Conservation (phyloP, 2,797 vertebrate genomes). For the Squalus acanthias region DNA sequence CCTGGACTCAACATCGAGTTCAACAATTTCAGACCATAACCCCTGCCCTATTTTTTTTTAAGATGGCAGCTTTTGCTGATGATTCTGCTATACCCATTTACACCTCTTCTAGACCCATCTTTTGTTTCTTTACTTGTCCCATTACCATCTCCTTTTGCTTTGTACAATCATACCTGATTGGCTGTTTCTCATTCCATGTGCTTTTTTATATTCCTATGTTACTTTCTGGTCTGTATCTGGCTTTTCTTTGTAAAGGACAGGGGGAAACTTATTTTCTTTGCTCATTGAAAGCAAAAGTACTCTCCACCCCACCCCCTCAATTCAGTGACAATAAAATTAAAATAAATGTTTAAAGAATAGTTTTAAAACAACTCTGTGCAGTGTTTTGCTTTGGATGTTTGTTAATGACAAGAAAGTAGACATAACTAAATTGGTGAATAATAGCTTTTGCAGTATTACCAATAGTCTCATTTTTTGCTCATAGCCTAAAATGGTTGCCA, state of each 20-base stretch:
- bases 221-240: not conserved
- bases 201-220: not conserved
- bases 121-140: too few species aligned
- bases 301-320: too few species aligned
- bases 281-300: not conserved
- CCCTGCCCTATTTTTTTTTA: too few species aligned
- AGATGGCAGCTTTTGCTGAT: too few species aligned
- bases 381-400: not conserved
- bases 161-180: too few species aligned
- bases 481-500: not conserved
- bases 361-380: not conserved
- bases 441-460: not conserved
- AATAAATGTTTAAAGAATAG: not conserved
- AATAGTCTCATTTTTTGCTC: not conserved
- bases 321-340: not conserved
- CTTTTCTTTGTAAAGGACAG: not conserved
- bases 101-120: too few species aligned
- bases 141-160: too few species aligned
- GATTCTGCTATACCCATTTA: too few species aligned
- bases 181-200: too few species aligned
- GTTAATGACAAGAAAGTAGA: not conserved
- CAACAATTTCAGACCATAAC: too few species aligned
- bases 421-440: not conserved
- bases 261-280: not conserved
- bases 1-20: too few species aligned